Evolutionary conservation across 2,888 invertebrate species (phyloP), one percentile per base, ranked within the genome.

Genomic region (Nomada lathburiana): DNA sequence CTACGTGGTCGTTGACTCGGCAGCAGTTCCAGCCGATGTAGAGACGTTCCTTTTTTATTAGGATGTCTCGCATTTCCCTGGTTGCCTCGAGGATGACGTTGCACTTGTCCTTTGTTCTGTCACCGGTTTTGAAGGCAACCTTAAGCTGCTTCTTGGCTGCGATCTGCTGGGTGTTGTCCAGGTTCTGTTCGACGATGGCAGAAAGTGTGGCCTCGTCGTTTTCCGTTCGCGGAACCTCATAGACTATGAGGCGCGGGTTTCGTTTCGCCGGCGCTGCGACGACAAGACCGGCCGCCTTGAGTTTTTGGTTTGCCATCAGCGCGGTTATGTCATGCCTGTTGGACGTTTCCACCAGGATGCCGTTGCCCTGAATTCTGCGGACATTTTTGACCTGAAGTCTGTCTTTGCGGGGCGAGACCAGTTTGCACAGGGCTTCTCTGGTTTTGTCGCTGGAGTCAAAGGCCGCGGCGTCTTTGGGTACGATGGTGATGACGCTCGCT

Each of bases 331-430:
- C 26, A 2, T 26, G 1, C 26, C 26, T 26, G 26, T 26, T 26
- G 26, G 26, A 26, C 1, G 26, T 26, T 26, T 26, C 26, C 26
- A 26, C 26, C 26, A 26, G 26, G 26, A 26, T 26, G 26, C 29
- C 29, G 4, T 29, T 29, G 29, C 29, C 29, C 29, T 29, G 29
- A 29, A 29, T 29, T 29, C 4, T 29, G 2, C 3, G 29, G n/a
- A 85, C 53, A 3, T 67, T 64, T 4, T 55, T 69, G 0, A 80
- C 57, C 50, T 72, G 64, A 0, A 77, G 52, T 36, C 53, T 53
- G 36, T 74, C 60, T 2, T n/a, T 20, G 1, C 36, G 20, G 1
- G 83, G 83, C 11, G 74, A 42, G 1, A 82, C 36, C 2, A 63
- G 18, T 1, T 44, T 18, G 5, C 44, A 9, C 9, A 76, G 23